Percentiles rank a stretch among this genome's conserved stretches.
These are phyloP conservation scores for Eurois occulta DNA, from an alignment of 2,888 invertebrate genomes.

Conservation along the genomic window DNA sequence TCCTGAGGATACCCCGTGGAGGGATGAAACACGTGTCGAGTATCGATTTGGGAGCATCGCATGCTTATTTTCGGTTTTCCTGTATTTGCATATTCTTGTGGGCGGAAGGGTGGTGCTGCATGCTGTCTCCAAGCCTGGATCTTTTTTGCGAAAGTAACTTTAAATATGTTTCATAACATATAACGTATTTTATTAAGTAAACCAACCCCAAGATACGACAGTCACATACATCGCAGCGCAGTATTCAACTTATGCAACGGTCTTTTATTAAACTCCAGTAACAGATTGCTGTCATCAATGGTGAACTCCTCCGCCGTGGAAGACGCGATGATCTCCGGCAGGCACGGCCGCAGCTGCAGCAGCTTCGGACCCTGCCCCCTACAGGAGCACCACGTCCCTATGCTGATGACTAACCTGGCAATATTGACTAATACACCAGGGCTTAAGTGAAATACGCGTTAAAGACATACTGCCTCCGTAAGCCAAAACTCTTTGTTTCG, in stretches of 20 bases:
- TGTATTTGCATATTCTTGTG: not conserved
- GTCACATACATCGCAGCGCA: not conserved
- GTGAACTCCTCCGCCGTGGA: conserved; percentile 88
- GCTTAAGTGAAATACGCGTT: conserved; percentile 6
- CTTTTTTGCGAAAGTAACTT: not conserved
- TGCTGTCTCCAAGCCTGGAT: not conserved
- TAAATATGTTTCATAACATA: too few species aligned
- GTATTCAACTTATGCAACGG: not conserved
- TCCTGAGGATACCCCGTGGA: too few species aligned
- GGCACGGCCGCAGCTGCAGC: conserved; percentile 82
- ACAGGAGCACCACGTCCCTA: conserved; percentile 73
- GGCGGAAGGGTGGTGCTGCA: not conserved
- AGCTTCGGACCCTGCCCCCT: conserved; percentile 84
- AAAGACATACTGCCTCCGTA: not conserved
- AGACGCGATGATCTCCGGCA: conserved; percentile 86
- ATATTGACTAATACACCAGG: conserved; percentile 61
- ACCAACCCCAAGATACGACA: not conserved
- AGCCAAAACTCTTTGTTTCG: not conserved
- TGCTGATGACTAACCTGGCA: conserved; percentile 73
- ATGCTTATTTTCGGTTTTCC: too few species aligned
- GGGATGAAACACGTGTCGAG: too few species aligned
- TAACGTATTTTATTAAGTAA: too few species aligned
- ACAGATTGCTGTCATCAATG: conserved; percentile 83
- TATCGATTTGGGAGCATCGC: too few species aligned
- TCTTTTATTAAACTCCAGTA: conserved; percentile 75